These are phyloP conservation scores for Probosciger aterrimus DNA, from an alignment of 2,113 vertebrate species.

Conservation along the genomic window DNA sequence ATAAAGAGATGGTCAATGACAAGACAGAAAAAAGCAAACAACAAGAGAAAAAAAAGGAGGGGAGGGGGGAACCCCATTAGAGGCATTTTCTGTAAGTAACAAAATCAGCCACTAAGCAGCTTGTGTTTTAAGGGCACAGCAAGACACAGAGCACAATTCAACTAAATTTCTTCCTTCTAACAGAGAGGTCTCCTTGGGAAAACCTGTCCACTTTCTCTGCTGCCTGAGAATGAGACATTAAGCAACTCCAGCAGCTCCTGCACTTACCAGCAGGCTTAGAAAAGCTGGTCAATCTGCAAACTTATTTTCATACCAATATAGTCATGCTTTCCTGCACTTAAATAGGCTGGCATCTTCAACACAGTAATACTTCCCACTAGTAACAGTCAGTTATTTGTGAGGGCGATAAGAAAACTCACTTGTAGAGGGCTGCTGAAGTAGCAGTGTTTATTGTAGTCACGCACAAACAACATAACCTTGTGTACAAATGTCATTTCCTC, in stretches of 20 bases:
- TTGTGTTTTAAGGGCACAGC: neutral
- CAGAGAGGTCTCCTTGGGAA: neutral
- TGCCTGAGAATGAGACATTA: neutral
- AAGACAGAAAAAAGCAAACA: neutral
- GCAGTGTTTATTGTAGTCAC: neutral
- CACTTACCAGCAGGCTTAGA: neutral
- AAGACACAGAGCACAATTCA: neutral
- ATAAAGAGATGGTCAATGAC: neutral
- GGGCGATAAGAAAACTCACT: neutral
- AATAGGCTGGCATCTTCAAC: neutral
- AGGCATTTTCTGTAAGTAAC: neutral
- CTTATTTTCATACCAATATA: neutral
- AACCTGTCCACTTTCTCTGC: neutral
- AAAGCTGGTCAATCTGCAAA: neutral
- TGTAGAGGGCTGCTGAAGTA: neutral
- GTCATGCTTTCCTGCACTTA: neutral
- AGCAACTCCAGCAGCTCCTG: neutral
- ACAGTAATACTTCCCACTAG: no score
- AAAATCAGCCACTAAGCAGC: neutral
- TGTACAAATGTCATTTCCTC: neutral
- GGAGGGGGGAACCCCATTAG: fast-evolving
- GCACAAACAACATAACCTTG: neutral
- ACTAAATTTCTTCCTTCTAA: neutral
- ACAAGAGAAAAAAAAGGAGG: no score
- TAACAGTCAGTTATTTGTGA: fast-evolving